A percentile compares a stretch with the other conserved stretches of the same genome.
These are phyloP conservation scores for Steinernema feltiae DNA, from an alignment of 1,140 invertebrate species.

Conservation along the genomic window DNA sequence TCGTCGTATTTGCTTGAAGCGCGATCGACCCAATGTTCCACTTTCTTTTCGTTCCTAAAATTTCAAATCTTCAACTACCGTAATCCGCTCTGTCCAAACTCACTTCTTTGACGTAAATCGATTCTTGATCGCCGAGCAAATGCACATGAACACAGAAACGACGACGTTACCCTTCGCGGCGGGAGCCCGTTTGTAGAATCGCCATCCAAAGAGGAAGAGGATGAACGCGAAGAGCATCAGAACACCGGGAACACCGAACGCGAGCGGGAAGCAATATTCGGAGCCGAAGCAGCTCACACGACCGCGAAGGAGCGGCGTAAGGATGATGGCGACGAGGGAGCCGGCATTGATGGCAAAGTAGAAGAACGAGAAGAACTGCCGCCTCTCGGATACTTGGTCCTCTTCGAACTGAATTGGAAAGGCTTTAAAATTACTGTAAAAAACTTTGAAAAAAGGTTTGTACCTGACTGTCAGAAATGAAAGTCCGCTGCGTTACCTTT, in stretches of 20 bases:
- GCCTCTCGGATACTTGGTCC: conserved; percentile 45
- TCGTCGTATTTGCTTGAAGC: conserved; percentile 68
- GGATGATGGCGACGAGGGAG: conserved; percentile 59
- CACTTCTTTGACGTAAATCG: conserved; percentile 24
- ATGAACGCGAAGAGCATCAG: conserved; percentile 59
- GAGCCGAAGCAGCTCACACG: conserved; percentile 58
- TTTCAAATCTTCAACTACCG: neutral
- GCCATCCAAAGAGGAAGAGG: conserved; percentile 48
- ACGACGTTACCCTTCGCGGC: conserved; percentile 54
- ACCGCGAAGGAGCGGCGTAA: conserved; percentile 60
- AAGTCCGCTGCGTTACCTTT: no score
- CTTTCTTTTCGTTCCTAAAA: conserved; percentile 58
- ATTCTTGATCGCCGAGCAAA: conserved; percentile 18
- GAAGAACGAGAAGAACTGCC: conserved; percentile 25
- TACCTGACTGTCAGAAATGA: no score
- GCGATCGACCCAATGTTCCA: conserved; percentile 73
- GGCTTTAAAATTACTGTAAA: no score
- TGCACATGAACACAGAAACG: conserved; percentile 37
- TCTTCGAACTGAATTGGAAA: conserved; percentile 56
- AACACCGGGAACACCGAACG: conserved; percentile 59
- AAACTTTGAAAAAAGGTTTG: no score
- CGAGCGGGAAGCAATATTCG: conserved; percentile 59
- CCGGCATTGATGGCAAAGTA: conserved; percentile 59
- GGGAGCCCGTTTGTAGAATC: conserved; percentile 50
- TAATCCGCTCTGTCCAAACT: conserved; percentile 21